Conservation (phyloP, 2,888 invertebrate genomes). For the Tineola bisselliella region DNA sequence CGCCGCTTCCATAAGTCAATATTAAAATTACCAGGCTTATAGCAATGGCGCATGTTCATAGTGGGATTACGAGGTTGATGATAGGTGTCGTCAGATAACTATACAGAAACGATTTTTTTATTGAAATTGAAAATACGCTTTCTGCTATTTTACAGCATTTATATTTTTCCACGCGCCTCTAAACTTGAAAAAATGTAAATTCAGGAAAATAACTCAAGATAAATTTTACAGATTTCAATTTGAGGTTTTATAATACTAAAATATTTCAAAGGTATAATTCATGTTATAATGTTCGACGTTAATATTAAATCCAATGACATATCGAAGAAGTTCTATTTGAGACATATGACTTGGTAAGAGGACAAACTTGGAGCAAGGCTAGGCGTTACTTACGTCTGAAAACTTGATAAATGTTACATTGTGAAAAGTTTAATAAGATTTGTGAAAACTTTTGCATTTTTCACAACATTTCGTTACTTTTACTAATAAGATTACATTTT, state of each 20-base stretch:
- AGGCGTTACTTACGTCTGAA: slow-evolving; percentile 25
- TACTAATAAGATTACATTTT: slow-evolving; percentile 2
- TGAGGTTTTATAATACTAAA: not conserved
- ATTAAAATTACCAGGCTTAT: no score
- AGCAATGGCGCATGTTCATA: no score
- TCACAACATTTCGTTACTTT: slow-evolving; percentile 5
- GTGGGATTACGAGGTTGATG: no score
- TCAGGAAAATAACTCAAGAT: no score
- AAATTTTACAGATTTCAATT: no score
- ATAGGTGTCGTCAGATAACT: no score
- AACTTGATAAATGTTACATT: slow-evolving; percentile 24
- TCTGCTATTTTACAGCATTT: no score
- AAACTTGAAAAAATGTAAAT: no score
- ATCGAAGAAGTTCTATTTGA: slow-evolving; percentile 31
- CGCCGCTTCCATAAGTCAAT: no score
- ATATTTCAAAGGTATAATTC: not conserved
- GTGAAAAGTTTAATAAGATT: slow-evolving; percentile 12
- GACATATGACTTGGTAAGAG: slow-evolving; percentile 15
- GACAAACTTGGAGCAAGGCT: slow-evolving; percentile 1
- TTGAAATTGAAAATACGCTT: no score
- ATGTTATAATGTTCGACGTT: slow-evolving; percentile 8
- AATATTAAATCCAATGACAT: slow-evolving; percentile 31
- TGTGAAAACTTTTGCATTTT: slow-evolving; percentile 11
- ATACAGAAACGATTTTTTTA: no score
- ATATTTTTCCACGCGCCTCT: no score